Evolutionary conservation across 2,888 invertebrate genomes (phyloP).

Genomic region (Eumerus sabulonum): DNA sequence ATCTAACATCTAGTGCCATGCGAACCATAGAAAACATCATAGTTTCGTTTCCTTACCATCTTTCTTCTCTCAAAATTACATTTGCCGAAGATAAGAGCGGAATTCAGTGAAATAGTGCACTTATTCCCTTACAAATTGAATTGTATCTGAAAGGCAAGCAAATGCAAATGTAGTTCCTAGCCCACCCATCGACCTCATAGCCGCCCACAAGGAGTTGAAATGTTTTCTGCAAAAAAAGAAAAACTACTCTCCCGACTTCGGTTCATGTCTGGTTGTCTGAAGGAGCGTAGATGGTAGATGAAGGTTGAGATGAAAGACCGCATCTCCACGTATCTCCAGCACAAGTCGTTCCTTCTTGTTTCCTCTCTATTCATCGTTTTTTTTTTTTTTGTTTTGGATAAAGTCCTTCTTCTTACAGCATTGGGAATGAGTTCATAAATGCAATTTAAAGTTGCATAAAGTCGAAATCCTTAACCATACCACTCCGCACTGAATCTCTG

Average conservation of each 20-base stretch:
- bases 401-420: conserved; percentile 38
- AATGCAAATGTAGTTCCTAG: conserved; percentile 17
- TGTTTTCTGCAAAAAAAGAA: background rate
- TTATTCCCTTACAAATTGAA: conserved; percentile 60
- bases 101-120: conserved; percentile 44
- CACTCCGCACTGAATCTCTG: conserved; percentile 21
- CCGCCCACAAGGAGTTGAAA: conserved; percentile 2
- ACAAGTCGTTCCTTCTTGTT: no score
- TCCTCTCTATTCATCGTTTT: background rate
- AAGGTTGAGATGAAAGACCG: no score
- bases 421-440: conserved; percentile 62
- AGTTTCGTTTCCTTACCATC: background rate
- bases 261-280: no score
- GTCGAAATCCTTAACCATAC: conserved; percentile 31
- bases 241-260: background rate
- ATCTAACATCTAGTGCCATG: background rate
- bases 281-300: no score
- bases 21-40: conserved; percentile 2
- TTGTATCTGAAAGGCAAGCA: conserved; percentile 49
- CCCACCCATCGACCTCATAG: conserved; percentile 10
- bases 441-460: conserved; percentile 64
- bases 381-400: background rate
- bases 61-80: conserved; percentile 35
- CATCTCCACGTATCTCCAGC: no score
- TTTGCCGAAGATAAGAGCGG: conserved; percentile 43